Base-by-base conservation (phyloP, 2,888 invertebrate genomes). In the Drosophila pegasa region DNA sequence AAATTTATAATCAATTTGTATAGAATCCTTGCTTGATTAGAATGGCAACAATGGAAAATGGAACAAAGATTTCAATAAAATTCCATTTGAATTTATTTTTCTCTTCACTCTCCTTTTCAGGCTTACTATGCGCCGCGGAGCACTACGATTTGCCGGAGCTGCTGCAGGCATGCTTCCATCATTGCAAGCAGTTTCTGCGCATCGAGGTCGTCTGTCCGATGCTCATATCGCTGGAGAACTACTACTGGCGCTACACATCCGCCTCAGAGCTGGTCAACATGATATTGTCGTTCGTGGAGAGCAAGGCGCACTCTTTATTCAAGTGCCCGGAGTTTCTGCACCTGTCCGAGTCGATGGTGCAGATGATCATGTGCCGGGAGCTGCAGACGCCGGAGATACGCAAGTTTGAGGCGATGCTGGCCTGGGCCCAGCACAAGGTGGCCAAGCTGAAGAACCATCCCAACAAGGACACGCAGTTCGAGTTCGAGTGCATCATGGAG, bases 211-310 rank as follows among this genome's bases (percentile, higher is more conserved):
- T 97, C 91, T 98, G 98, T 93, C 95, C 95, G 77, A 98, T 98
- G 98, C 94, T 98, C 61, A 96, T 96, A 92, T 96, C 97, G 43
- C 93, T 98, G 91, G 98, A 98, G 92, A 98, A 98, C 92, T 98
- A 98, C 92, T 98, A 97, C 92, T 98, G 98, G 98, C 95, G 98
- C 73, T 98, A 98, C 92, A 97, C 97, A 35, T 98, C 98, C 62
- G 98, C 98, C 48, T 97, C 97, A 27, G 98, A 98, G 92, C 93
- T 98, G 88, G 97, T 98, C 76, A 98, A 98, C 93, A 98, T 98
- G 97, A 98, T 98, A 85, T 93, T 98, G 70, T 96, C 97, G 22
- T 98, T 97, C 92, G 96, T 97, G 51, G 98, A 98, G 92, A 96
- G 97, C 70, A 94, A 97, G 88, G 97, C 97, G 9, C 96, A 96